Conservation (phyloP, 2,888 invertebrate species). For the Drosophila tanythrix region DNA sequence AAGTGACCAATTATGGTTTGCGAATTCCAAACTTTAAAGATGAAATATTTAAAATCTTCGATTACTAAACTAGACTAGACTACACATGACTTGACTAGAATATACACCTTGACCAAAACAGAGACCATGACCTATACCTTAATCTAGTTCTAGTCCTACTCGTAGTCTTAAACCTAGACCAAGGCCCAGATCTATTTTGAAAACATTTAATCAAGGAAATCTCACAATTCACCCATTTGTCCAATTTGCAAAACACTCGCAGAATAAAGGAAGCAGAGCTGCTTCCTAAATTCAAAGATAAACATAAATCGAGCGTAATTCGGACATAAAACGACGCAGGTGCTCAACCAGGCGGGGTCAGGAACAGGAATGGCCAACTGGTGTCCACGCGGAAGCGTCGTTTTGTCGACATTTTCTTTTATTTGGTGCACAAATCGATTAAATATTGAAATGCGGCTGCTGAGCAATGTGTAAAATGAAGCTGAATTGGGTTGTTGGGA, state of each 20-base stretch:
- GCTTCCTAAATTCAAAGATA: constrained; percentile 74
- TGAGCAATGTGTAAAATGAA: constrained; percentile 9
- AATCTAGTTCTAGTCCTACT: too few species aligned
- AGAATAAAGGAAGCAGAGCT: constrained; percentile 13
- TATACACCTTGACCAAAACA: background rate
- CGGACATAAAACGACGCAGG: constrained; percentile 64
- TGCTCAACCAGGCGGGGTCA: constrained; percentile 24
- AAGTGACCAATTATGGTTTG: background rate
- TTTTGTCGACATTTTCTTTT: constrained; percentile 36
- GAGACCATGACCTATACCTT: too few species aligned
- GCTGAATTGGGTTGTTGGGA: background rate
- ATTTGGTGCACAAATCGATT: constrained; percentile 63
- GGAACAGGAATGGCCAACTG: constrained; percentile 15
- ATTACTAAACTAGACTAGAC: background rate
- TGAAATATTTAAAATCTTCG: too few species aligned
- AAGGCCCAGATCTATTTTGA: background rate
- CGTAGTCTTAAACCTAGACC: background rate
- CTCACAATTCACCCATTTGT: background rate
- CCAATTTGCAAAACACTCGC: background rate
- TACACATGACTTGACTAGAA: background rate
- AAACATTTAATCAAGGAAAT: background rate
- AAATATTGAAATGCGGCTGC: constrained; percentile 59
- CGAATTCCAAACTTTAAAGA: constrained; percentile 19
- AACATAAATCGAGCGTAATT: constrained; percentile 77
- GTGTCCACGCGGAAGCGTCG: constrained; percentile 44